A percentile compares a stretch with the other conserved stretches of the same genome.
phyloP scores from a whole-genome alignment of 2,113 vertebrate species.

The Scomber colias region DNA sequence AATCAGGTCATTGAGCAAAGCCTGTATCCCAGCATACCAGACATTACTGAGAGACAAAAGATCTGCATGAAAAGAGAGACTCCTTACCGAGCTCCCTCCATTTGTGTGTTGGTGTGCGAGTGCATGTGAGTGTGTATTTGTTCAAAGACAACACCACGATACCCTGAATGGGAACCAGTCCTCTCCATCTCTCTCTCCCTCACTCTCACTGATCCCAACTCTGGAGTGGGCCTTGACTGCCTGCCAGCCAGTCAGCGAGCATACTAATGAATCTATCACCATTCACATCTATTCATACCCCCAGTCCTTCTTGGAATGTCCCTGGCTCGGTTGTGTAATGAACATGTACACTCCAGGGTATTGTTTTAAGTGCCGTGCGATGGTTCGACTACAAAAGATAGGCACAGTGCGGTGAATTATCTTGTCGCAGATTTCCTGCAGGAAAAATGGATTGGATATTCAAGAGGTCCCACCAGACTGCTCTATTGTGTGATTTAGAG shows the following conservation, averaged over 20 bases:
- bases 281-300: slow-evolving; percentile 67
- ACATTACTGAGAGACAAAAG: slow-evolving; percentile 84
- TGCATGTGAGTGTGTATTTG: slow-evolving; percentile 48
- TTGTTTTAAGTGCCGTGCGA: slow-evolving; percentile 63
- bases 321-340: slow-evolving; percentile 44
- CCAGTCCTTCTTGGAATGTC: slow-evolving; percentile 69
- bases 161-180: slow-evolving; percentile 62
- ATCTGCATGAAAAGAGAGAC: slow-evolving; percentile 80
- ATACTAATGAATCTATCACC: slow-evolving; percentile 76
- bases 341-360: slow-evolving; percentile 55
- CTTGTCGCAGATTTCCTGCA: slow-evolving; percentile 16
- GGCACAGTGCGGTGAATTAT: slow-evolving; percentile 7
- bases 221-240: slow-evolving; percentile 67
- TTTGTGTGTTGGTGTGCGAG: slow-evolving; percentile 43
- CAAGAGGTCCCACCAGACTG: slow-evolving; percentile 15
- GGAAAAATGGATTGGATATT: slow-evolving; percentile 18
- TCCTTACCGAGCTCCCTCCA: slow-evolving; percentile 60
- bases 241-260: slow-evolving; percentile 52
- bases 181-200: slow-evolving; percentile 18
- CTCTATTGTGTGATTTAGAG: slow-evolving; percentile 2
- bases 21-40: slow-evolving; percentile 81
- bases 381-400: slow-evolving; percentile 36
- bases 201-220: slow-evolving; percentile 60
- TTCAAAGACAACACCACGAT: slow-evolving; percentile 52
- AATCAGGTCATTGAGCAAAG: slow-evolving; percentile 84